Percentiles rank a stretch among this genome's conserved stretches.
These are phyloP conservation scores for Chaitophorus viminalis DNA, from an alignment of 2,888 invertebrate genomes.

Conservation along the genomic window DNA sequence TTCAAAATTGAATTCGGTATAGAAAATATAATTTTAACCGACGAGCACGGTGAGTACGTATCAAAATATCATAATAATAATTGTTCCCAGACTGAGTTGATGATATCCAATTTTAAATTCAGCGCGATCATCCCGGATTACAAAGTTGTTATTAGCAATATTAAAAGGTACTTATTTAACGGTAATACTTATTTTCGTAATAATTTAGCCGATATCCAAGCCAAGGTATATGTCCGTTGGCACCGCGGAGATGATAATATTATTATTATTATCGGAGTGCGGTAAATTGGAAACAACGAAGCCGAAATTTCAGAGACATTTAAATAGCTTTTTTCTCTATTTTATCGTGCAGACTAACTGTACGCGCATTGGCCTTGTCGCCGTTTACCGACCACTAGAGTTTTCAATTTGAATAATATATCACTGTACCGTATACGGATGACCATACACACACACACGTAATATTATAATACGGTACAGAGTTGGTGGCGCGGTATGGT, in stretches of 20 bases:
- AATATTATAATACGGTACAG: background rate
- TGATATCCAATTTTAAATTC: too few species aligned
- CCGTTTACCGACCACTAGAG: background rate
- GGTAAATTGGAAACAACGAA: background rate
- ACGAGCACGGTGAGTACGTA: too few species aligned
- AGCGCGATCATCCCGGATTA: background rate
- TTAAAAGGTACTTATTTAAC: background rate
- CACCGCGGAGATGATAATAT: background rate
- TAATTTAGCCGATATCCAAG: background rate
- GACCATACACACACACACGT: background rate
- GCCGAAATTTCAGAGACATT: background rate
- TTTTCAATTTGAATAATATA: conserved; percentile 50
- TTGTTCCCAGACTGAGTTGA: too few species aligned
- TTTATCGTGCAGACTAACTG: background rate
- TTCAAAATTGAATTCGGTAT: too few species aligned
- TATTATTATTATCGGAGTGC: background rate
- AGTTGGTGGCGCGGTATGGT: background rate
- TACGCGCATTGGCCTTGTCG: background rate
- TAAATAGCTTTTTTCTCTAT: background rate
- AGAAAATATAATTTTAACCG: too few species aligned
- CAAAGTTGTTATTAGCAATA: background rate
- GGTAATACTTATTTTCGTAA: background rate
- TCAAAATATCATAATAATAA: too few species aligned
- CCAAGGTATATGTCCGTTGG: background rate
- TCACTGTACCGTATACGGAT: background rate